These are phyloP conservation scores for Passer montanus DNA, from an alignment of 2,113 vertebrate species.

Conservation along the genomic window DNA sequence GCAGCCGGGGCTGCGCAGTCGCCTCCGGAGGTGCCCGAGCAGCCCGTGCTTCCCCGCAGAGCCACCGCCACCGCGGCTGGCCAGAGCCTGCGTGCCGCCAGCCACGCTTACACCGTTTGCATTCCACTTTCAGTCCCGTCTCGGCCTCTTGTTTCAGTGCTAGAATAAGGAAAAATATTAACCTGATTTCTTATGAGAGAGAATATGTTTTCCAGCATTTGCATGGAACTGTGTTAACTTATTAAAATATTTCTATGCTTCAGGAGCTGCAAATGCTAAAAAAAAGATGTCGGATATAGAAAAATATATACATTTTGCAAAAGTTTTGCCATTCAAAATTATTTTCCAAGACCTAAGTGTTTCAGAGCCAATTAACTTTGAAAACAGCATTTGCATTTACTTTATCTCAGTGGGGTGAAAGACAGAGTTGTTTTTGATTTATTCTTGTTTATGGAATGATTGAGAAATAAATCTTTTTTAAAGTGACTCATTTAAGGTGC, in stretches of 20 bases:
- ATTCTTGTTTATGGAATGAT: conserved; percentile 32
- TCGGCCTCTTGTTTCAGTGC: background rate
- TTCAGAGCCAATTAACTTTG: conserved; percentile 33
- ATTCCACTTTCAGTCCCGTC: background rate
- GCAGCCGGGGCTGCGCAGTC: background rate
- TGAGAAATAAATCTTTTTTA: conserved; percentile 28
- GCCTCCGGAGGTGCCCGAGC: background rate
- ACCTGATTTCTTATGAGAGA: background rate
- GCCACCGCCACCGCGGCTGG: background rate
- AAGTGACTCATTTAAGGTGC: conserved; percentile 16
- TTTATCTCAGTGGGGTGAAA: conserved; percentile 46
- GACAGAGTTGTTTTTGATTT: conserved; percentile 39
- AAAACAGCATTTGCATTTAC: conserved; percentile 23
- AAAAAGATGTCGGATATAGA: background rate
- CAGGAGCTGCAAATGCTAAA: background rate
- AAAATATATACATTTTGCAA: background rate
- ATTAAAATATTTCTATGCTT: background rate
- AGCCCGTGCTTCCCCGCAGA: background rate
- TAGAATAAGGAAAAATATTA: background rate
- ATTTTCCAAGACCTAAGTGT: conserved; percentile 10
- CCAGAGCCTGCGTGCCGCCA: background rate
- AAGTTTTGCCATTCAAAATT: conserved; percentile 20
- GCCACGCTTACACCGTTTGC: background rate
- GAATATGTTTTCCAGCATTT: background rate
- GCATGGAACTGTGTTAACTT: background rate